phyloP scores from a whole-genome alignment of 1,140 invertebrate species.

The Tetranychus cinnabarinus region DNA sequence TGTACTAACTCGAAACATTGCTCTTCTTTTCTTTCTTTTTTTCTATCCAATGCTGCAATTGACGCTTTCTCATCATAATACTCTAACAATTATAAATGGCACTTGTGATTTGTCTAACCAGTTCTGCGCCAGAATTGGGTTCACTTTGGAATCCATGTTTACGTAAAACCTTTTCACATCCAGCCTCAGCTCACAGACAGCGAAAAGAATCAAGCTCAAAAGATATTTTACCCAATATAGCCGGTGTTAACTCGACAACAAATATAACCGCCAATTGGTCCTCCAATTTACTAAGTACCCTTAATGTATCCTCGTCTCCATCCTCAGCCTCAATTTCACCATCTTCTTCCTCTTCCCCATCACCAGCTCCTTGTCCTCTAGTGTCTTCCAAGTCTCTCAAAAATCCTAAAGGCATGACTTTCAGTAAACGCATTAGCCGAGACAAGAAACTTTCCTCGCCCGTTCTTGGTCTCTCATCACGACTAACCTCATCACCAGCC shows the following conservation, averaged over 20 bases:
- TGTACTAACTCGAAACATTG: neutral
- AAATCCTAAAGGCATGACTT: neutral
- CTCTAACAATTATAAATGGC: too few relatives aligned
- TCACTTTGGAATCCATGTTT: slow-evolving; percentile 19
- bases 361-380: neutral
- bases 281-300: neutral
- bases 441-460: neutral
- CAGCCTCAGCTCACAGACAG: slow-evolving; percentile 15
- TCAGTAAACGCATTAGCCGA: neutral
- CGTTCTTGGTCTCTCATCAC: neutral
- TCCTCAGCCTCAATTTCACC: neutral
- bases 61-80: too few relatives aligned
- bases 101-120: slow-evolving; percentile 6
- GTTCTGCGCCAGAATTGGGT: slow-evolving; percentile 23
- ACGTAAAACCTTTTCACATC: slow-evolving; percentile 24
- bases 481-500: neutral
- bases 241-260: neutral
- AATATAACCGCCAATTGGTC: neutral
- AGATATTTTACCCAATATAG: neutral
- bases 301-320: too few relatives aligned
- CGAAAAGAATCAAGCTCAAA: neutral
- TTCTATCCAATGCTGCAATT: neutral
- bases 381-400: neutral
- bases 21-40: neutral
- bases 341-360: neutral